Evolutionary conservation across 92 coral and sea anemone genomes (phyloP), one percentile per base, ranked within the genome.

Genomic region (Desmophyllum pertusum): DNA sequence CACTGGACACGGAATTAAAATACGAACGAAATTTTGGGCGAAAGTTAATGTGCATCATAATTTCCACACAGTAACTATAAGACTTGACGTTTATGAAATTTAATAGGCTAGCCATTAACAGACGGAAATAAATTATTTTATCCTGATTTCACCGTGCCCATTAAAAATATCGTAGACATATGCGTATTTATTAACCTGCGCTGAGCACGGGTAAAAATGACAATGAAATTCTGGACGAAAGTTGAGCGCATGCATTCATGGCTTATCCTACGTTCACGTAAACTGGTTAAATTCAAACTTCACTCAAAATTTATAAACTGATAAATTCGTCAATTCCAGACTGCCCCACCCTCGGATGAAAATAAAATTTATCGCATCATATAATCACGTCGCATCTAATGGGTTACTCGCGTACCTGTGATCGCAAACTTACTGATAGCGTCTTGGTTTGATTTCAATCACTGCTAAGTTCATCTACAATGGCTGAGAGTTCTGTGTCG

Each of bases 291-390:
- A 39, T 57, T 39, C 35, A 27, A 38, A 41, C 43, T 18, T 77
- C 38, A 77, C 33, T n/a, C 30, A 4, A 42, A 25, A 43, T 33
- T 65, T 31, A 33, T 33, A 27, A 45, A 31, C 13, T 31, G 62
- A 40, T 65, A 23, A 10, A 67, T 21, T 36, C 46, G 66, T 61
- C 52, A 48, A 5, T 21, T 45, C 61, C 42, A 2, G 59, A 46
- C 63, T 30, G 38, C 27, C 66, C 84, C 83, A 45, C 83, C 73
- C 61, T 79, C 63, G 53, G 11, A n/a, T 33, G 38, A 14, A 79
- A 42, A 63, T 1, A 45, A 79, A 42, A 43, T 33, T 66, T 9
- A 42, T 19, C 37, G 2, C 45, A 35, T 43, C n/a, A n/a, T 25
- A 4, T 1, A 21, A 46, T 61, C 46, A 35, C 65, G 55, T 48